Conservation (phyloP, 2,113 vertebrate genomes). For the Proteles cristata region DNA sequence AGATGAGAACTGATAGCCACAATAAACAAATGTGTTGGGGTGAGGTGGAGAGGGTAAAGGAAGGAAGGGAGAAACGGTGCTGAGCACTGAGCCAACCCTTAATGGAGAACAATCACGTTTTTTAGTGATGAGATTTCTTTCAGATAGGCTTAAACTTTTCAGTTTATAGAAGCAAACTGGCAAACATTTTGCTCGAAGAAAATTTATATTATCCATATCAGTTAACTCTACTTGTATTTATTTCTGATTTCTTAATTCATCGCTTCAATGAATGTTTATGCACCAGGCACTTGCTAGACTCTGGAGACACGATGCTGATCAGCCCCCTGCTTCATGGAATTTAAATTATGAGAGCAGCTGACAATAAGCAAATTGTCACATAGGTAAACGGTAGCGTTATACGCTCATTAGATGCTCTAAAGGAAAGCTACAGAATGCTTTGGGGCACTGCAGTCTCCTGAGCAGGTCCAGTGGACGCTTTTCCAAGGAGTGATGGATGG, state of each 20-base stretch:
- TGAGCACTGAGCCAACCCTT: not conserved
- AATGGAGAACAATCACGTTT: not conserved
- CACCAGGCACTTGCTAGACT: not conserved
- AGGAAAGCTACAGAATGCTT: not conserved
- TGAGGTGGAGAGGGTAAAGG: not conserved
- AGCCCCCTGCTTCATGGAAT: not conserved
- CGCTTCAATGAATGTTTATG: conserved; percentile 6
- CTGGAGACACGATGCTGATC: not conserved
- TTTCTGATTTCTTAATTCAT: conserved; percentile 26
- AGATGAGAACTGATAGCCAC: not conserved
- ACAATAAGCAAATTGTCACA: conserved; percentile 6
- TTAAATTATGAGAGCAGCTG: not conserved
- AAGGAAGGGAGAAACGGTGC: not conserved
- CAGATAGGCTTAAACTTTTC: not conserved
- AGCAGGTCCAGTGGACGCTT: not conserved
- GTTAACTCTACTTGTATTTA: not conserved
- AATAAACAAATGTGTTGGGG: not conserved
- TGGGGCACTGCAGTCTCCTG: not conserved
- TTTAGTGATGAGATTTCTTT: conserved; percentile 34
- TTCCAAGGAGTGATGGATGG: not conserved
- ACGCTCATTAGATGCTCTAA: not conserved
- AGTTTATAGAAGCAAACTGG: not conserved
- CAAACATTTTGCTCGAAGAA: not conserved
- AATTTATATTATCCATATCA: not conserved
- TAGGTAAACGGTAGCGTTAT: not conserved